Base-by-base conservation (phyloP, 2,113 vertebrate genomes). In the Lampris incognitus region DNA sequence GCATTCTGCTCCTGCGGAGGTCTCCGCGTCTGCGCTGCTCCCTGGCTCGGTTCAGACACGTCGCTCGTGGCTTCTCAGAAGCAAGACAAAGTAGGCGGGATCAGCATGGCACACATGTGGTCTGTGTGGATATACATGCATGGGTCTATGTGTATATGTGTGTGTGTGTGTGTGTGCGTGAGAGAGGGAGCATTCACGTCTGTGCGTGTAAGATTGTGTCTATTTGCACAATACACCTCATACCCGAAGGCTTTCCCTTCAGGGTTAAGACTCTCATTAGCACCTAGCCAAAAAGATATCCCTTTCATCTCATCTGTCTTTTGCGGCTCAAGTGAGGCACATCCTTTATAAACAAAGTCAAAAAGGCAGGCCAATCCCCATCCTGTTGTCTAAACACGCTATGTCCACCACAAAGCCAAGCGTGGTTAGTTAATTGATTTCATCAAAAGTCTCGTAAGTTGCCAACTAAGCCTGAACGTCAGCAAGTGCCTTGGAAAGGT, bases 1-100 rank as follows among this genome's bases (percentile, higher is more conserved):
- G 89, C 89, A 78, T 69, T 87, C 86, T 84, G 81, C 89, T 84
- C 89, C 88, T 76, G 77, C 48, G 87, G 88, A 90, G 87, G 88
- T 91, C 86, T 89, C 82, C 70, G 74, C 62, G 74, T 84, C 88
- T 90, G 51, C 52, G 77, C 79, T 89, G 69, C 85, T 91, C 76
- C 76, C 85, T 71, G 77, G 44, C 72, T 88, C 70, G 78, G 89
- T 89, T 80, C 69, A 91, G 90, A 91, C 89, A 91, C 78, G 90
- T 91, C n/a, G 90, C 79, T 89, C 56, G 70, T 84, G 85, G 89
- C 89, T 92, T 91, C 86, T 67, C 36, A 91, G 92, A 91, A 91
- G 78, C 76, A 81, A 91, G 79, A 83, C 81, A 76, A 69, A 76
- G 82, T 79, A 55, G 85, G 77, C 89, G 59, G 84, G 86, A 88